Percentiles rank a stretch among this genome's conserved stretches.
phyloP scores from a whole-genome alignment of 2,888 invertebrate species.

The Calameuta idolon region DNA sequence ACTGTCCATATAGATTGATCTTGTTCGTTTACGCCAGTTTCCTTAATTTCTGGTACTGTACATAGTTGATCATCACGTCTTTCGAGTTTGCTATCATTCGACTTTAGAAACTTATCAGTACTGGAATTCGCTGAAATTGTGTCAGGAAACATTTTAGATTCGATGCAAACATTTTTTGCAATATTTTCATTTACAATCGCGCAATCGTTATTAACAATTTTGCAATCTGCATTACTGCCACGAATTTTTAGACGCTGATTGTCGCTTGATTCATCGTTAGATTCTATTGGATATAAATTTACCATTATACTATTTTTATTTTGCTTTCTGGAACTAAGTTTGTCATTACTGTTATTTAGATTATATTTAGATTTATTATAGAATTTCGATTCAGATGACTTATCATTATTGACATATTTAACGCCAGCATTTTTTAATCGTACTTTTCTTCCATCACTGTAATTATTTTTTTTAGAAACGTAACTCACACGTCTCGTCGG shows the following conservation, averaged over 20 bases:
- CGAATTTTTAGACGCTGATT: neutral
- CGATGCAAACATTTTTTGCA: neutral
- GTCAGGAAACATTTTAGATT: neutral
- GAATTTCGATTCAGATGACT: neutral
- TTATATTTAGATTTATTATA: neutral
- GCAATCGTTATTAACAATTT: neutral
- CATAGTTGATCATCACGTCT: too few relatives aligned
- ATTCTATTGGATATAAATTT: neutral
- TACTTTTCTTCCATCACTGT: neutral
- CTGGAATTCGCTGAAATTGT: neutral
- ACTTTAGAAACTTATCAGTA: neutral
- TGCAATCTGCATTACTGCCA: neutral
- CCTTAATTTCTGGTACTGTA: neutral
- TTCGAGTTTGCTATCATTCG: too few relatives aligned
- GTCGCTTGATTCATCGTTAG: neutral
- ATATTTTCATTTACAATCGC: neutral
- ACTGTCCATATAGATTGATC: neutral
- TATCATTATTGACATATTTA: neutral
- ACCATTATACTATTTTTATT: neutral
- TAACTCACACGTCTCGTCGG: neutral
- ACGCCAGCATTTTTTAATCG: neutral
- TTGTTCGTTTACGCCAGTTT: neutral
- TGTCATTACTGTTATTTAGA: neutral
- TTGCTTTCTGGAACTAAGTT: neutral
- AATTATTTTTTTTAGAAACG: neutral